Evolutionary conservation across 2,888 invertebrate species (phyloP).

Genomic region (Frankliniella intonsa): DNA sequence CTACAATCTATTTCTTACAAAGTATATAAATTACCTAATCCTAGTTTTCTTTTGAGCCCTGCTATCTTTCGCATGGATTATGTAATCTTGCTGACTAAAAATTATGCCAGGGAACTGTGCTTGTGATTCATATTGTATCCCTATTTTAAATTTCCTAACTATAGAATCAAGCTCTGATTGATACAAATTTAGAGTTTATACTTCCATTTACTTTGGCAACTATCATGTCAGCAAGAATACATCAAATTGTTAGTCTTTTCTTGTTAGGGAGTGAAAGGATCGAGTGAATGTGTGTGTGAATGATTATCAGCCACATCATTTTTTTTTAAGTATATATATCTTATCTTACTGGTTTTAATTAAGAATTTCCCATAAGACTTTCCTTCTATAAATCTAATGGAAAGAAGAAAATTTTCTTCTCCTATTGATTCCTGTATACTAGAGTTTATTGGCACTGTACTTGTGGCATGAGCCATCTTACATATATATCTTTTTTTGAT

Average conservation of each 20-base stretch:
- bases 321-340: not conserved
- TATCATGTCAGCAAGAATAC: not conserved
- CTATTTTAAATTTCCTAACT: too few relatives aligned
- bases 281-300: slow-evolving; percentile 1
- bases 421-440: too few relatives aligned
- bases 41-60: not conserved
- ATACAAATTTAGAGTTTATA: not conserved
- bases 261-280: slow-evolving; percentile 13
- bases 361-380: not conserved
- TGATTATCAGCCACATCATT: not conserved
- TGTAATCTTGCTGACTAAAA: not conserved
- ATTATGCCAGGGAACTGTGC: too few relatives aligned
- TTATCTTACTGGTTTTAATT: too few relatives aligned
- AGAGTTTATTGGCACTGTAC: too few relatives aligned
- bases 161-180: too few relatives aligned
- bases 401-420: not conserved
- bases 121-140: too few relatives aligned
- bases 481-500: too few relatives aligned
- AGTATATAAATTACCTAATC: not conserved
- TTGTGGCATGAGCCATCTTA: too few relatives aligned
- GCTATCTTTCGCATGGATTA: not conserved
- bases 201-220: not conserved
- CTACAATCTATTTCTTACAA: not conserved
- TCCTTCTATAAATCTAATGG: not conserved
- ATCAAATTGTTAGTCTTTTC: slow-evolving; percentile 13